Evolutionary conservation across 2,888 invertebrate species (phyloP), one percentile per base, ranked within the genome.

Genomic region (Ctenicera cuprea): DNA sequence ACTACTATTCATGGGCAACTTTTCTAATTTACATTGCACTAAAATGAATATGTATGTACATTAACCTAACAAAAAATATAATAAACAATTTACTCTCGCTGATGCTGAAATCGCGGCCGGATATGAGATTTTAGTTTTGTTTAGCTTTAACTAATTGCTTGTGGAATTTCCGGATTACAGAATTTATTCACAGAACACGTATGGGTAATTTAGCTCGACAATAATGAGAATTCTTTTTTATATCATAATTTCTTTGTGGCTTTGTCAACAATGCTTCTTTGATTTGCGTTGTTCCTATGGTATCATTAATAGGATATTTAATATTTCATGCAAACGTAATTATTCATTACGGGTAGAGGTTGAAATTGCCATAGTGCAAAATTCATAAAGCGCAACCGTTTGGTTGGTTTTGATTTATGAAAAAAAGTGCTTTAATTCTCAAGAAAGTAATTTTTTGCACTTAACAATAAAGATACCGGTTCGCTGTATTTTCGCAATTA

Each of bases 101-200:
- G 41, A 62, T 74, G 68, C 74, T 54, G 76, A 78, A 80, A 81
- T 81, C 78, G 71, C 74, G 54, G 74, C 79, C 82, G 83, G 83
- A 83, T 82, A 77, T 81, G 80, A 80, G 82, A 82, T 83, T 83
- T 83, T 83, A 83, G 83, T 80, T 83, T 82, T 83, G 80, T 80
- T 73, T 75, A 65, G 73, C 73, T 75, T 73, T 75, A 72, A 67
- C 73, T 73, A 73, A 75, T 75, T 75, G 75, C 52, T 70, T 67
- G 45, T 66, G 70, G 70, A 72, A 69, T 74, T 74, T 74, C 74
- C 74, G 74, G 71, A 63, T 71, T 74, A 67, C 63, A 67, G 66
- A 67, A 71, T 74, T 71, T 63, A 74, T 71, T 67, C 66, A 45
- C 18, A 18, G 33, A 71, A 26, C 64, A 71, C 45, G 63, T 71